Evolutionary conservation across 2,113 vertebrate species (phyloP).

Genomic region (Cygnus buccinator): DNA sequence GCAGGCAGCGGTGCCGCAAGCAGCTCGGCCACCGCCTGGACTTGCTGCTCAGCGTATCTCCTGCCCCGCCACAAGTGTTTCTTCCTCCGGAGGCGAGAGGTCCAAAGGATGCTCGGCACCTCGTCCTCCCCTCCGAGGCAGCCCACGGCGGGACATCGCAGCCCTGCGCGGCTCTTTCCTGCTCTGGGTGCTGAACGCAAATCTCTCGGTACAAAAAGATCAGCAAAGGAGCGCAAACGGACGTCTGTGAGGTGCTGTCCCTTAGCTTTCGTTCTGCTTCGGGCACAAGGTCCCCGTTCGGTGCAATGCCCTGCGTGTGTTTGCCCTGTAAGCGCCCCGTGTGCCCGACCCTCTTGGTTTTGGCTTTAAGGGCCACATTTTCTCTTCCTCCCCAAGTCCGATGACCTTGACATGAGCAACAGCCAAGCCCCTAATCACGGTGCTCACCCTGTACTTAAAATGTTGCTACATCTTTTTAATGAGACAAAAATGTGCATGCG

Average conservation of each 20-base stretch:
- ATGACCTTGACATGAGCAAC: background rate
- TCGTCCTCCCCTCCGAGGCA: background rate
- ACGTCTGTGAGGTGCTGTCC: background rate
- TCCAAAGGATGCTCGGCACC: rapidly evolving
- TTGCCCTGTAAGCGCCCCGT: background rate
- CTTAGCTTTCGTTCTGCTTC: background rate
- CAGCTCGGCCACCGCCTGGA: background rate
- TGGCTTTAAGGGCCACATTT: background rate
- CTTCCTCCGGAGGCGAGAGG: background rate
- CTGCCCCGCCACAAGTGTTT: background rate
- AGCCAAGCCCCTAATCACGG: background rate
- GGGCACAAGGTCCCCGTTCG: background rate
- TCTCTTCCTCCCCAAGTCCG: background rate
- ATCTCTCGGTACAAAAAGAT: background rate
- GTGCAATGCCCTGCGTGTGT: rapidly evolving
- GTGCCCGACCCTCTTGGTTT: background rate
- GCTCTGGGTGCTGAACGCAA: background rate
- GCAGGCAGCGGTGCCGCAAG: background rate
- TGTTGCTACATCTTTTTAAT: conserved; percentile 26
- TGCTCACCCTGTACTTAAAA: conserved; percentile 23
- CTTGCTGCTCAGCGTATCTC: background rate
- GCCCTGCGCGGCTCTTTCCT: background rate
- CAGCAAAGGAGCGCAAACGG: background rate
- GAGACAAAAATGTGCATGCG: background rate
- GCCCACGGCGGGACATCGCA: background rate